phyloP scores from a whole-genome alignment of 1,140 invertebrate genomes.

The Heterodera carotae region DNA sequence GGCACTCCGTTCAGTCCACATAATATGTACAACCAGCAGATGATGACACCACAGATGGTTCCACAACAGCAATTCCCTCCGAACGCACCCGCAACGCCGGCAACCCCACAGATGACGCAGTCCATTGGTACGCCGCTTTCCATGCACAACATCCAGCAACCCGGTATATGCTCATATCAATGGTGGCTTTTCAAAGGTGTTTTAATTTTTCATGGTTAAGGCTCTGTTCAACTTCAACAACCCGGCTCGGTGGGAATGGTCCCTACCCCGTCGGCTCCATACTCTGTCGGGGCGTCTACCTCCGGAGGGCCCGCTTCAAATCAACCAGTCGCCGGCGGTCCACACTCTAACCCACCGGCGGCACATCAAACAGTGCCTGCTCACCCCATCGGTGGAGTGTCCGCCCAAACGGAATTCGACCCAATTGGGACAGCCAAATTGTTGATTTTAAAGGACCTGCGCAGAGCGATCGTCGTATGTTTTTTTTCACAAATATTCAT shows the following conservation, averaged over 20 bases:
- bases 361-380: not conserved
- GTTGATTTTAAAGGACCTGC: slow-evolving; percentile 30
- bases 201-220: not conserved
- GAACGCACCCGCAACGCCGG: slow-evolving; percentile 1
- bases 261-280: not conserved
- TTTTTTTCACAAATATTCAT: not conserved
- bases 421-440: slow-evolving; percentile 14
- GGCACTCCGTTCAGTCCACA: slow-evolving; percentile 9
- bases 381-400: not conserved
- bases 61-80: slow-evolving; percentile 2
- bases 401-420: slow-evolving; percentile 12
- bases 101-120: not conserved
- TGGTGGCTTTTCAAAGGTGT: no score
- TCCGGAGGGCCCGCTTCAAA: not conserved
- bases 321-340: not conserved
- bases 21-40: slow-evolving; percentile 7
- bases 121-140: not conserved
- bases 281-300: not conserved
- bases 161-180: not conserved
- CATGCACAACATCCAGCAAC: slow-evolving; percentile 7
- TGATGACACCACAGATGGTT: slow-evolving; percentile 4
- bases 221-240: slow-evolving; percentile 1
- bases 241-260: not conserved
- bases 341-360: not conserved
- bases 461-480: slow-evolving; percentile 17